These are phyloP conservation scores for Hestina assimilis DNA, from an alignment of 1,140 invertebrate genomes.

Conservation along the genomic window DNA sequence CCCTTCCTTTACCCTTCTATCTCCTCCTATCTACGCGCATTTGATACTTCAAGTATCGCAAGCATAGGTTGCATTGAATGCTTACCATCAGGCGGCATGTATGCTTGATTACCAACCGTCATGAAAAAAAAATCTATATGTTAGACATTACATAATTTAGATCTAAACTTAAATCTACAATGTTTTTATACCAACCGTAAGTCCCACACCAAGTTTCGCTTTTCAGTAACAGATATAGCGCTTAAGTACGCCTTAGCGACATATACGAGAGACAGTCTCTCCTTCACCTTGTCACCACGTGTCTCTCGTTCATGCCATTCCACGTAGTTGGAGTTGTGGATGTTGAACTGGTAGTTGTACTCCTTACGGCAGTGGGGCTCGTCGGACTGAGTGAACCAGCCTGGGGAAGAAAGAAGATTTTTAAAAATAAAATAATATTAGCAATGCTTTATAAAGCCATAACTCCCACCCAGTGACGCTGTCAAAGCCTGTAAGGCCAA, in stretches of 20 bases:
- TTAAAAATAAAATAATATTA: constrained; percentile 2
- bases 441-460: too few relatives aligned
- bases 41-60: too few relatives aligned
- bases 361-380: constrained; percentile 87
- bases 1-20: too few relatives aligned
- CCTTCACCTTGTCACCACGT: constrained; percentile 80
- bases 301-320: constrained; percentile 89
- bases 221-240: constrained; percentile 90
- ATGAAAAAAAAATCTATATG: too few relatives aligned
- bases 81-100: too few relatives aligned
- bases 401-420: constrained; percentile 51
- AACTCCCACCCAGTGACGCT: too few relatives aligned
- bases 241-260: constrained; percentile 87
- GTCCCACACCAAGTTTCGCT: constrained; percentile 92
- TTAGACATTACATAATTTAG: too few relatives aligned
- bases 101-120: too few relatives aligned
- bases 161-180: too few relatives aligned
- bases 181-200: constrained; percentile 80
- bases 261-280: constrained; percentile 87
- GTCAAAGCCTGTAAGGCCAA: too few relatives aligned
- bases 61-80: too few relatives aligned
- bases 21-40: too few relatives aligned
- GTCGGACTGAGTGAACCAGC: constrained; percentile 91
- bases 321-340: constrained; percentile 85
- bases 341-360: constrained; percentile 87